Conservation (phyloP, 2,797 vertebrate species). For the Dryobates pubescens region DNA sequence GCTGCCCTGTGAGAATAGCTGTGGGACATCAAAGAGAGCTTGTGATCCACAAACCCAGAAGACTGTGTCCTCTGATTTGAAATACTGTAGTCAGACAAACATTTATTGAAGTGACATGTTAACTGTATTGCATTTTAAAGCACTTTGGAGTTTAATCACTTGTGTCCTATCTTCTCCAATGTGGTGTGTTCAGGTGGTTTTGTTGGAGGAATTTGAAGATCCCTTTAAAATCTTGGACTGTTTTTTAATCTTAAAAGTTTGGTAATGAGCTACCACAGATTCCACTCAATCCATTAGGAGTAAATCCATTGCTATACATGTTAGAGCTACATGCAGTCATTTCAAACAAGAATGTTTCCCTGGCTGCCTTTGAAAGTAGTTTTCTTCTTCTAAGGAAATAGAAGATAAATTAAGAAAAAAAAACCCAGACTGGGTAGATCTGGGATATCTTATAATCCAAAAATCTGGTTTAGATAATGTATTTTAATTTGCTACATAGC, state of each 20-base stretch:
- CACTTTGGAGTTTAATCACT: background rate
- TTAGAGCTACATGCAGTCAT: background rate
- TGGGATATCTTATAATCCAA: background rate
- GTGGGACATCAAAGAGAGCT: slow-evolving; percentile 41
- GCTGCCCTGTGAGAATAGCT: slow-evolving; percentile 36
- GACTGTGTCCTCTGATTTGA: slow-evolving; percentile 9
- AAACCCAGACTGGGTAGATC: background rate
- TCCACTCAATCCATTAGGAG: background rate
- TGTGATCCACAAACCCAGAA: slow-evolving; percentile 14
- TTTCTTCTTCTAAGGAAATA: background rate
- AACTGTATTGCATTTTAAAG: background rate
- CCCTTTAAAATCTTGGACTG: background rate
- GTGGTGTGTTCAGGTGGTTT: background rate
- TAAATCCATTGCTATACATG: background rate
- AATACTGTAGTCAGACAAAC: background rate
- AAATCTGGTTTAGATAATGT: slow-evolving; percentile 12
- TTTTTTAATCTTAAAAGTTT: background rate
- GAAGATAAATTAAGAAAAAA: background rate
- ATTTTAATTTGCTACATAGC: slow-evolving; percentile 25
- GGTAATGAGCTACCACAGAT: background rate
- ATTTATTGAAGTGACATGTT: background rate
- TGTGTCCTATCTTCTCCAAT: background rate
- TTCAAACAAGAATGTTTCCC: slow-evolving; percentile 1
- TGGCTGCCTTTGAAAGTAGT: slow-evolving; percentile 4
- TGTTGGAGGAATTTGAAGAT: background rate